Percentiles rank a stretch among this genome's conserved stretches.
phyloP scores from a whole-genome alignment of 2,888 invertebrate genomes.

The Diadegma fenestrale region DNA sequence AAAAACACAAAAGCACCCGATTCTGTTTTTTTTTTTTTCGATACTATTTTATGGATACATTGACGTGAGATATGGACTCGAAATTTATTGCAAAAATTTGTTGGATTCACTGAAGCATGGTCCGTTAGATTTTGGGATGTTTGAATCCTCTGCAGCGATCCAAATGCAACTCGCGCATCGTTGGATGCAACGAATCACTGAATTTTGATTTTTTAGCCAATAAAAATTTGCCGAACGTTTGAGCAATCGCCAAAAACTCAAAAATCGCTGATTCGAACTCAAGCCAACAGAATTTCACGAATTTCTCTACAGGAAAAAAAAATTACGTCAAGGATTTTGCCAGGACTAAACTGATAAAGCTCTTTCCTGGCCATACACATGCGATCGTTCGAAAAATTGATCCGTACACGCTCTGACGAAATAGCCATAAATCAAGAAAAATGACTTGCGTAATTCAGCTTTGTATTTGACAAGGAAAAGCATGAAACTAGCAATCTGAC shows the following conservation, averaged over 20 bases:
- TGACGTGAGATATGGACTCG: background rate
- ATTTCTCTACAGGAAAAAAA: too few species aligned
- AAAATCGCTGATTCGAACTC: too few species aligned
- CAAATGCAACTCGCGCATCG: background rate
- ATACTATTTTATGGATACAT: background rate
- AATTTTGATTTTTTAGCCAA: background rate
- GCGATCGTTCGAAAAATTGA: background rate
- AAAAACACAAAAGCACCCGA: background rate
- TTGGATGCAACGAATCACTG: background rate
- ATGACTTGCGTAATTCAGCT: background rate
- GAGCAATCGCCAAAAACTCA: background rate
- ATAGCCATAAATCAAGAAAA: background rate
- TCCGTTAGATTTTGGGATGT: background rate
- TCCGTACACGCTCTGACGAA: background rate
- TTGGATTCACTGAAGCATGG: too few species aligned
- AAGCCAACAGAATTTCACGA: too few species aligned
- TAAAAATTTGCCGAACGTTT: background rate
- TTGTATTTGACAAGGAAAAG: conserved; percentile 30
- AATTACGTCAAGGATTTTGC: too few species aligned
- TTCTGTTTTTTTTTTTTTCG: background rate
- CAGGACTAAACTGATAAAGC: background rate
- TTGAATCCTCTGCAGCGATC: background rate
- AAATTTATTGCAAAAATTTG: too few species aligned
- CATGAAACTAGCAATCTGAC: conserved; percentile 27
- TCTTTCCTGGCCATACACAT: background rate